Evolutionary conservation across 2,113 vertebrate species (phyloP).

Genomic region (Anseranas semipalmata): DNA sequence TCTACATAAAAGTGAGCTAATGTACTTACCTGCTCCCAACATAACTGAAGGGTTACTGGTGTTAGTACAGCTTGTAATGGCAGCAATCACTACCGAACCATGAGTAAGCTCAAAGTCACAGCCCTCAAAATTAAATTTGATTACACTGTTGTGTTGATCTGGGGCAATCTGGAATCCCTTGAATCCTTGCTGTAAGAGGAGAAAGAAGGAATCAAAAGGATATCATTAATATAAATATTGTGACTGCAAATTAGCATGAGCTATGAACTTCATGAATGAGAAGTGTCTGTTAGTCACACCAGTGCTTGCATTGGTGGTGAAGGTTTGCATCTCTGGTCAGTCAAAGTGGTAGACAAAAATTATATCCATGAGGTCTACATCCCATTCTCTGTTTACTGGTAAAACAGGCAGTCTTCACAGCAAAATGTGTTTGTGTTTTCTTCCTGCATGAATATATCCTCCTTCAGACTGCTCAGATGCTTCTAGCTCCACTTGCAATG

Average conservation of each 20-base stretch:
- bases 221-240: not conserved
- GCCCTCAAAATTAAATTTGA: constrained; percentile 84
- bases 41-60: constrained; percentile 99
- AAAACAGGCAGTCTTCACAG: not conserved
- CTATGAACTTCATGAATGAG: not conserved
- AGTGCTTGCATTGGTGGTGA: not conserved
- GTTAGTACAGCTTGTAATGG: constrained; percentile 99
- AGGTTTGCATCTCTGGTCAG: not conserved
- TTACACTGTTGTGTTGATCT: constrained; percentile 67
- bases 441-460: not conserved
- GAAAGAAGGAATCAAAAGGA: not conserved
- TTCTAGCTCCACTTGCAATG: not conserved
- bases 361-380: not conserved
- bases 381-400: not conserved
- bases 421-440: not conserved
- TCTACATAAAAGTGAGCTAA: not conserved
- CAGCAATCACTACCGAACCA: constrained; percentile 95
- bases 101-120: constrained; percentile 84
- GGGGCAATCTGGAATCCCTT: constrained; percentile 92
- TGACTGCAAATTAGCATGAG: not conserved
- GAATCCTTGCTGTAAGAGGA: constrained; percentile 89
- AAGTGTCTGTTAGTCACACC: not conserved
- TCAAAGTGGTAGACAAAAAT: not conserved
- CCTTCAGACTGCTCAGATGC: not conserved
- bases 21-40: constrained; percentile 90